These are phyloP conservation scores for Hirudinaria manillensis DNA, from an alignment of 2,888 invertebrate genomes.

Conservation along the genomic window DNA sequence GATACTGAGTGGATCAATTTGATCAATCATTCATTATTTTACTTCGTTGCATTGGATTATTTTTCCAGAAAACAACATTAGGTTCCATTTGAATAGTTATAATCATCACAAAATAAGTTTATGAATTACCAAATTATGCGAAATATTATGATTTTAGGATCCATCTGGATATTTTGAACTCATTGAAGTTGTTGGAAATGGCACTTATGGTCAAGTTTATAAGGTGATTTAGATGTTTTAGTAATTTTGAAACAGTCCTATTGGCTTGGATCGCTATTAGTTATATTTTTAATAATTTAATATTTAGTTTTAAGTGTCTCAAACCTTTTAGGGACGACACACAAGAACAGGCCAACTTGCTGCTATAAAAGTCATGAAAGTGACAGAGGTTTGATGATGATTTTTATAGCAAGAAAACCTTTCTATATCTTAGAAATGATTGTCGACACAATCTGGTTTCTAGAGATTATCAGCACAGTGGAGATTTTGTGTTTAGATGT, in stretches of 20 bases:
- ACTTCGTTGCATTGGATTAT: too few relatives aligned
- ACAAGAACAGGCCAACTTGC: slow-evolving; percentile 99
- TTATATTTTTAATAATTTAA: background rate
- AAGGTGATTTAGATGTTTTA: slow-evolving; percentile 17
- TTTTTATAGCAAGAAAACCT: background rate
- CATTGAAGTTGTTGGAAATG: slow-evolving; percentile 32
- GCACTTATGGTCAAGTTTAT: slow-evolving; percentile 32
- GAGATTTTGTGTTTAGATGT: too few relatives aligned
- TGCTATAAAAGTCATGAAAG: slow-evolving; percentile 99
- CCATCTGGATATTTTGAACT: slow-evolving; percentile 31
- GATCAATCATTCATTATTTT: too few relatives aligned
- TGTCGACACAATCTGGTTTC: too few relatives aligned
- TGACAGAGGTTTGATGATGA: slow-evolving; percentile 69
- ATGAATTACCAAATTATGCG: background rate
- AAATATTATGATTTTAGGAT: slow-evolving; percentile 20
- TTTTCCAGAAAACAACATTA: background rate
- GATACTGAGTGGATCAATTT: too few relatives aligned
- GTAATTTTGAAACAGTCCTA: background rate
- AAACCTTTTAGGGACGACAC: slow-evolving; percentile 75
- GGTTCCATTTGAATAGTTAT: background rate
- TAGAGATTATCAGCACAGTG: too few relatives aligned
- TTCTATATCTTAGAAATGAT: too few relatives aligned
- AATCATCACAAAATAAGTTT: background rate
- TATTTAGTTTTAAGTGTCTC: background rate
- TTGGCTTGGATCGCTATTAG: background rate